Evolutionary conservation across 2,888 invertebrate genomes (phyloP), one percentile per base, ranked within the genome.

Genomic region (Girardia tigrina): DNA sequence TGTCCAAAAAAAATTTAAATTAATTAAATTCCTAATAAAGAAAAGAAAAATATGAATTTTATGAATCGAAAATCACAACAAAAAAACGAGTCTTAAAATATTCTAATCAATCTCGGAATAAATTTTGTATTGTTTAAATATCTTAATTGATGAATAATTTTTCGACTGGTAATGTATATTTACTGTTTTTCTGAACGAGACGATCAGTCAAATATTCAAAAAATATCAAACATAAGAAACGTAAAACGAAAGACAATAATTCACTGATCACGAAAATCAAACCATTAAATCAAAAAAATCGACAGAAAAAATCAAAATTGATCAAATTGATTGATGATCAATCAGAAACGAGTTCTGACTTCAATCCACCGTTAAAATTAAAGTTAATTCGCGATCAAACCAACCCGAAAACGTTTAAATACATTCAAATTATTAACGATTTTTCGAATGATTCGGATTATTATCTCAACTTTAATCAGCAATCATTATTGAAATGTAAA

Each of bases 171-270:
- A 56, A 56, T 56, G 56, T n/a, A 56, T 56, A 23, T 56, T 56
- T 56, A 56, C 56, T n/a, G 23, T 23, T 56, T 56, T 56, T 56
- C 56, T 12, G 56, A 56, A 23, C 56, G 56, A 12, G 56, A 56
- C 56, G 56, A 56, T 56, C 56, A 56, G n/a, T 56, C 56, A 4
- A 56, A 56, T 56, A 56, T 56, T 56, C 56, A 56, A 56, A 56
- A 56, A 56, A 56, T 56, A 56, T 23, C n/a, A 56, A 56, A 23
- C 56, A 56, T 56, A 56, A 56, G 23, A 56, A 56, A n/a, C 56
- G 56, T 12, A 56, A 56, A 56, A 4, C 23, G n/a, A 56, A 56
- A n/a, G 56, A 56, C 23, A 56, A 23, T 56, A n/a, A 4, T 6
- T n/a, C n/a, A n/a, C 56, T 56, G 4, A 16, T 36, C 8, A 56